A percentile compares a stretch with the other conserved stretches of the same genome.
Evolutionary conservation across 2,113 vertebrate genomes (phyloP).

Genomic region (Dunckerocampus dactyliophorus): DNA sequence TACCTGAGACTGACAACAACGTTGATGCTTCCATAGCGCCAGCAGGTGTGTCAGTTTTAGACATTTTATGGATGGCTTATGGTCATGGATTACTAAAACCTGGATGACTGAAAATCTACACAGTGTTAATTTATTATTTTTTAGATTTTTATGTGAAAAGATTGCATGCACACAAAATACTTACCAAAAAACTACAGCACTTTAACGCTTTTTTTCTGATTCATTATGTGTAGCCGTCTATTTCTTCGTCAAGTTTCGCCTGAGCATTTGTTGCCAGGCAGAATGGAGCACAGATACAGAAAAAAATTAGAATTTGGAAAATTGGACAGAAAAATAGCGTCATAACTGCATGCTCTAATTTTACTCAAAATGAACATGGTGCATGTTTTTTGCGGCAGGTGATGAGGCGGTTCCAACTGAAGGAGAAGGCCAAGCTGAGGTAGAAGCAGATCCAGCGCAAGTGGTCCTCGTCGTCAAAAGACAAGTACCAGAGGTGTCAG

Average conservation of each 20-base stretch:
- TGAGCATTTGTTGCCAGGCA: background rate
- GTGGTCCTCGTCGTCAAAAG: slow-evolving; percentile 79
- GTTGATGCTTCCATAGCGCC: slow-evolving; percentile 60
- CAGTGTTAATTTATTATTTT: too few species aligned
- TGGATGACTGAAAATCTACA: too few species aligned
- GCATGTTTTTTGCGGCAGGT: background rate
- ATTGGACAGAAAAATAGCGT: too few species aligned
- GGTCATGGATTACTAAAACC: too few species aligned
- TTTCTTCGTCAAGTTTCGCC: background rate
- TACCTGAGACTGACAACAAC: slow-evolving; percentile 61
- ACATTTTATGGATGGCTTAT: too few species aligned
- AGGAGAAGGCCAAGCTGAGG: slow-evolving; percentile 42
- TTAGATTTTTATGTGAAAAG: too few species aligned
- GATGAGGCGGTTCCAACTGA: slow-evolving; percentile 35
- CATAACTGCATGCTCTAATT: background rate
- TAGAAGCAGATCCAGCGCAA: slow-evolving; percentile 47
- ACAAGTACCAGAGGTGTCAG: slow-evolving; percentile 72
- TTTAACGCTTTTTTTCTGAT: too few species aligned
- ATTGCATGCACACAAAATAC: too few species aligned
- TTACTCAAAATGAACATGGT: background rate
- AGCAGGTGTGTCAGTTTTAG: slow-evolving; percentile 38
- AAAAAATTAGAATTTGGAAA: background rate
- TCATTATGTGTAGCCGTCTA: too few species aligned
- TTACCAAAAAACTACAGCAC: too few species aligned
- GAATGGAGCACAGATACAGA: background rate